Evolutionary conservation across 2,888 invertebrate species (phyloP), one percentile per base, ranked within the genome.

Genomic region (Coelinius sp.): DNA sequence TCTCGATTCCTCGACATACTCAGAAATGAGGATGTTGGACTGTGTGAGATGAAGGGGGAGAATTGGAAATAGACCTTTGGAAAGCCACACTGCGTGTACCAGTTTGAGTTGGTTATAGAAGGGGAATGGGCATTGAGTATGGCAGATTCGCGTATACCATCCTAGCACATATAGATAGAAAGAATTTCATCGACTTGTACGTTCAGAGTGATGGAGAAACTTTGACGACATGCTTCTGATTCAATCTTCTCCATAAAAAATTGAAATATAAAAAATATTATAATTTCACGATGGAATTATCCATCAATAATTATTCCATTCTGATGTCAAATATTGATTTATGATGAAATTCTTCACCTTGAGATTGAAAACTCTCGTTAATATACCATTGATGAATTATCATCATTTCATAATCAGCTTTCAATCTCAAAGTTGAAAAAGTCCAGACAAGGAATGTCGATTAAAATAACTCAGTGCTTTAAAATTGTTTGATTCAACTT

Each of bases 1-100:
- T 59, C 68, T 68, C 68, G 56, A 68, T 62, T 68, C n/a, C 41
- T 63, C 59, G 59, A 68, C 46, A 46, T 68, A 44, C n/a, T 17
- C 35, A 59, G 59, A 20, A 59, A 31, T 59, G 31, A 59, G 59
- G 35, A 59, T 59, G 59, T 56, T 12, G 56, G 20, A 59, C 59
- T 59, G 59, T 17, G 31, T 27, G 56, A 56, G 59, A 59, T 4
- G 5, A 25, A 27, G 14, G 31, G 44, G 14, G 46, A 22, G 20
- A n/a, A 20, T 7, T 20, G 31, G 27, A 27, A 8, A 59, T 31
- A 59, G 31, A 35, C 31, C 59, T 59, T 35, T 7, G 59, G 59
- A 31, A 59, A 59, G 35, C 66, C 53, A 38, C 38, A 22, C 31
- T 52, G 5, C 14, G 10, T 35, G 22, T 24, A 67, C 35, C 52